These are phyloP conservation scores for Diacarnus erythraeanus DNA, from an alignment of 37 sponge, comb jelly and placozoan genomes.

Conservation along the genomic window DNA sequence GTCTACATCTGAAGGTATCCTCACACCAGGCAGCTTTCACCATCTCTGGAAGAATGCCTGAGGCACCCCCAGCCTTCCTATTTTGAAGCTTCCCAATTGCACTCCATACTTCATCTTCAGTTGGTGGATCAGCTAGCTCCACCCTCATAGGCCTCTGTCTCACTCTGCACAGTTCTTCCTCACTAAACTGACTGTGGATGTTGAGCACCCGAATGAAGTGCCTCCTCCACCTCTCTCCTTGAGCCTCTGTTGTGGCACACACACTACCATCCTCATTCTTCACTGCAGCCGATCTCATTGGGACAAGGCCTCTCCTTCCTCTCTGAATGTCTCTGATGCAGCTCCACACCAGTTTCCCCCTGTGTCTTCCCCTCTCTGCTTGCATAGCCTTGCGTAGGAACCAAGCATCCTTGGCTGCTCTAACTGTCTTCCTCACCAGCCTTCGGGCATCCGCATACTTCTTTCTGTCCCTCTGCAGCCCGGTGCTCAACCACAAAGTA, in stretches of 20 bases:
- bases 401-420: not conserved
- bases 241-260: not conserved
- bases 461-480: not conserved
- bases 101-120: not conserved
- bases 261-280: not conserved
- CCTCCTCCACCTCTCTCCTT: not conserved
- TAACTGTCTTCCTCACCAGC: too few species aligned
- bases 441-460: not conserved
- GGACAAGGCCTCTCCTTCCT: not conserved
- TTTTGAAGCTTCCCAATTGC: not conserved
- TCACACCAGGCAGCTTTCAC: not conserved
- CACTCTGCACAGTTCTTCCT: not conserved
- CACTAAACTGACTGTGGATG: not conserved
- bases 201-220: not conserved
- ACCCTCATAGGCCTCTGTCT: not conserved
- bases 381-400: not conserved
- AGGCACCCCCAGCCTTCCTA: not conserved
- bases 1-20: not conserved
- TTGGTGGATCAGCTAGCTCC: not conserved
- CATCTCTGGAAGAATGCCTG: constrained; percentile 12
- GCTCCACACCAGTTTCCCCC: not conserved
- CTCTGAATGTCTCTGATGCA: not conserved
- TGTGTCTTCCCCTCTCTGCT: not conserved
- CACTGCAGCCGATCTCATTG: not conserved
- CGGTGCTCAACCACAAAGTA: not conserved